These are phyloP conservation scores for Heliconius charithonia DNA, from an alignment of 2,888 invertebrate species.

Conservation along the genomic window DNA sequence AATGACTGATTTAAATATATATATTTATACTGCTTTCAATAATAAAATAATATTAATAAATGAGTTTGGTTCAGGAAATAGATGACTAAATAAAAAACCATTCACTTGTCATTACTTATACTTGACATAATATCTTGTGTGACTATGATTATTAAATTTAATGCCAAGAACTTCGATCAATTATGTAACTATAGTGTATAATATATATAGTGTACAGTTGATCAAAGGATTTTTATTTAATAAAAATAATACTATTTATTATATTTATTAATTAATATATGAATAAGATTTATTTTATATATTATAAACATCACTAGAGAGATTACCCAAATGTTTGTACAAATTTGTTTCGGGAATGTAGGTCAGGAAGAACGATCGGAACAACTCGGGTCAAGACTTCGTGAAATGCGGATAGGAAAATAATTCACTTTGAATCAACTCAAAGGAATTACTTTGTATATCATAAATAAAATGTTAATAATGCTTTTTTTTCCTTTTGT, in stretches of 20 bases:
- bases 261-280: not conserved
- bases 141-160: not conserved
- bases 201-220: no score
- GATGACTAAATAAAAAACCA: not conserved
- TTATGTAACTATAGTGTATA: no score
- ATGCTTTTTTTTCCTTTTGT: not conserved
- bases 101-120: not conserved
- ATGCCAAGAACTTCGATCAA: not conserved
- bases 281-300: slow-evolving; percentile 3
- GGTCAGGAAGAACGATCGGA: slow-evolving; percentile 47
- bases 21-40: not conserved
- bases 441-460: not conserved
- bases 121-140: not conserved
- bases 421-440: slow-evolving; percentile 32
- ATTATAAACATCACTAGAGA: slow-evolving; percentile 22
- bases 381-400: slow-evolving; percentile 37
- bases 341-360: slow-evolving; percentile 47
- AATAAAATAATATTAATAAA: not conserved
- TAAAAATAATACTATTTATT: not conserved
- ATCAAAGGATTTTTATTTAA: no score
- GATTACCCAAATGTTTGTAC: slow-evolving; percentile 34
- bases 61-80: not conserved
- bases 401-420: slow-evolving; percentile 34
- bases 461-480: not conserved
- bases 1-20: not conserved